Conservation (phyloP, 2,888 invertebrate genomes). For the Drosophila subquinaria region DNA sequence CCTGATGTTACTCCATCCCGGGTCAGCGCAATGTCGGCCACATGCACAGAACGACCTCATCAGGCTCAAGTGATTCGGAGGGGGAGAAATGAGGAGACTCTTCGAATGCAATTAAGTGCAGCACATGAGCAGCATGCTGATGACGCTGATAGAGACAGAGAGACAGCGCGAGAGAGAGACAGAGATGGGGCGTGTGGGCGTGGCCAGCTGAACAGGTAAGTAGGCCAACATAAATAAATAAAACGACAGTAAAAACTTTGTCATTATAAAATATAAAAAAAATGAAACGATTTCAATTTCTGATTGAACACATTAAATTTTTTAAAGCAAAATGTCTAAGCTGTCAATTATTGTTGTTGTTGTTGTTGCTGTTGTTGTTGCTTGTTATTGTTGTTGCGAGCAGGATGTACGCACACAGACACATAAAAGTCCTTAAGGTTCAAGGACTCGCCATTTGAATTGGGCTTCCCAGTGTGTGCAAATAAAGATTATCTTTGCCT, state of each 20-base stretch:
- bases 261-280: conserved; percentile 18
- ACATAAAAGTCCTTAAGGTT: conserved; percentile 64
- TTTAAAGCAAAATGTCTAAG: conserved; percentile 20
- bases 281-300: conserved; percentile 31
- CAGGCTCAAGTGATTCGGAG: conserved; percentile 38
- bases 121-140: conserved; percentile 65
- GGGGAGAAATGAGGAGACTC: conserved; percentile 18
- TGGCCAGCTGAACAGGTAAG: conserved; percentile 46
- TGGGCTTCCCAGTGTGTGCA: conserved; percentile 42
- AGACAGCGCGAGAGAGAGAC: neutral
- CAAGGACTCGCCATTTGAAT: conserved; percentile 73
- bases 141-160: conserved; percentile 25
- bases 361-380: conserved; percentile 9
- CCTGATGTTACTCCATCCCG: conserved; percentile 8
- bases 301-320: conserved; percentile 49
- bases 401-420: neutral
- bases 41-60: conserved; percentile 48
- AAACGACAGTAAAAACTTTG: conserved; percentile 24
- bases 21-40: conserved; percentile 58
- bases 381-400: neutral
- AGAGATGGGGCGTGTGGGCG: neutral
- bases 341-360: conserved; percentile 38
- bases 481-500: conserved; percentile 77
- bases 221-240: conserved; percentile 58
- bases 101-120: conserved; percentile 80